Conservation (phyloP, 2,113 vertebrate genomes). For the Hoplias malabaricus region DNA sequence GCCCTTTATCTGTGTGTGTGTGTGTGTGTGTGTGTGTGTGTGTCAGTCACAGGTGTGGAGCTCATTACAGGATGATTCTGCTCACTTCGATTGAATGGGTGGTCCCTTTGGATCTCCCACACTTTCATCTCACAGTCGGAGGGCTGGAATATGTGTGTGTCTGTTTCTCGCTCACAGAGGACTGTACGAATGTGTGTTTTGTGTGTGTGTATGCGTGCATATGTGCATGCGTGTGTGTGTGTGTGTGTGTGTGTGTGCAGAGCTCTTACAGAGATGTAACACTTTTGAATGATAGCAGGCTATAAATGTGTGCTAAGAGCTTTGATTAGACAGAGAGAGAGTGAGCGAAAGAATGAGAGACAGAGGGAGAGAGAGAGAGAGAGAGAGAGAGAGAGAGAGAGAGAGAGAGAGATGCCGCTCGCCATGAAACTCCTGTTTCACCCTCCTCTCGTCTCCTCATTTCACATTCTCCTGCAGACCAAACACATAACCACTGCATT, state of each 20-base stretch:
- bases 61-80: background rate
- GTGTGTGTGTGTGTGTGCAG: background rate
- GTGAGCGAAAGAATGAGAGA: background rate
- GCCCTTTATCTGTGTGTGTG: background rate
- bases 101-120: conserved; percentile 1
- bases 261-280: background rate
- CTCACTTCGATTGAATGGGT: background rate
- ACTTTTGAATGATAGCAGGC: conserved; percentile 1
- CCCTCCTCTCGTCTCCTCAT: conserved; percentile 14
- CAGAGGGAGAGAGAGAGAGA: background rate
- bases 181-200: background rate
- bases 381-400: background rate
- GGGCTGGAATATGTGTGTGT: conserved; percentile 4
- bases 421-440: conserved; percentile 27
- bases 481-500: conserved; percentile 4
- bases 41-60: conserved; percentile 8
- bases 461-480: conserved; percentile 19
- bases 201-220: background rate
- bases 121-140: conserved; percentile 34
- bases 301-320: conserved; percentile 29
- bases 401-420: conserved; percentile 14
- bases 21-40: background rate
- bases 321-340: conserved; percentile 17
- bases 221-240: background rate
- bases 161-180: no score